A percentile compares a stretch with the other conserved stretches of the same genome.
Conservation (phyloP, 2,797 vertebrate genomes). For the Chaunax sp. region DNA sequence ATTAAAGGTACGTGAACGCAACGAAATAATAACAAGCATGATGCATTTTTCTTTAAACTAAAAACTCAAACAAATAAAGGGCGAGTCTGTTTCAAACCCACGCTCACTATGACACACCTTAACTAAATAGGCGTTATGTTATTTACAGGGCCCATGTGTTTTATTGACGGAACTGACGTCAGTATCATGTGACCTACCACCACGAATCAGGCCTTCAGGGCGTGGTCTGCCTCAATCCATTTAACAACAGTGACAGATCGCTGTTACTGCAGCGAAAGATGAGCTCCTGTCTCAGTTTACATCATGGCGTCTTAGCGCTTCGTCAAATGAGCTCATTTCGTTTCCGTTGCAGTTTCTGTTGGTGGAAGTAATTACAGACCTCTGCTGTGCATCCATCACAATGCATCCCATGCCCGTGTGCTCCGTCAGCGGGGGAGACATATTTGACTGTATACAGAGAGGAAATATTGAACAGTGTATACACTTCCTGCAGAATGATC, state of each 20-base stretch:
- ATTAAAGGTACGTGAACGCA: too few relatives aligned
- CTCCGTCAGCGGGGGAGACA: constrained; percentile 64
- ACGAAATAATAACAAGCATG: too few relatives aligned
- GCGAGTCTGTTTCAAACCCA: too few relatives aligned
- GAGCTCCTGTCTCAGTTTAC: constrained; percentile 28
- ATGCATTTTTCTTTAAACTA: too few relatives aligned
- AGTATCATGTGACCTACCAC: constrained; percentile 27
- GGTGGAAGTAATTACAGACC: constrained; percentile 5
- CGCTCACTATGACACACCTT: too few relatives aligned
- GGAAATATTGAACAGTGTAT: constrained; percentile 80
- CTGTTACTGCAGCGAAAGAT: constrained; percentile 38
- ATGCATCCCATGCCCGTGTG: constrained; percentile 73
- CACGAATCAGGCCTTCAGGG: constrained; percentile 62
- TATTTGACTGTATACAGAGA: constrained; percentile 83
- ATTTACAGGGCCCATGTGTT: constrained; percentile 37
- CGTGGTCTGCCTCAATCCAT: constrained; percentile 61
- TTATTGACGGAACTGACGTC: not conserved
- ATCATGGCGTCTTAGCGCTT: constrained; percentile 25
- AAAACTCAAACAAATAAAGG: too few relatives aligned
- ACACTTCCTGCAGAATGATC: constrained; percentile 75
- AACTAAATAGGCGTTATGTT: not conserved
- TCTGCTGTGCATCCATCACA: constrained; percentile 8
- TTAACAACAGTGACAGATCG: constrained; percentile 34
- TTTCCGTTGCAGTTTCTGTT: constrained; percentile 17
- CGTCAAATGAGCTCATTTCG: constrained; percentile 17